Percentiles rank a stretch among this genome's conserved stretches.
Conservation (phyloP, 2,888 invertebrate genomes). For the Microplitis deprimator region DNA sequence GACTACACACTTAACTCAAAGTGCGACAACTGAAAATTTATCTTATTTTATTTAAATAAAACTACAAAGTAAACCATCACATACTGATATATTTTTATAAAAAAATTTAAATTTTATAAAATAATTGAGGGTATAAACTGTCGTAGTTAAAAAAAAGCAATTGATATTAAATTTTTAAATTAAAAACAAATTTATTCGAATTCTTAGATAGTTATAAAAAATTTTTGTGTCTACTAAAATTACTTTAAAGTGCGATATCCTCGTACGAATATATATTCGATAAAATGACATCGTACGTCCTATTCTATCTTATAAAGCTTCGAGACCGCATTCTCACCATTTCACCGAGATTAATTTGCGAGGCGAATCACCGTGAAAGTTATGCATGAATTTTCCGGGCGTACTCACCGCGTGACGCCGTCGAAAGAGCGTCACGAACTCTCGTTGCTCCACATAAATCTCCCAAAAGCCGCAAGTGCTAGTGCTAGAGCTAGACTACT, state of each 20-base stretch:
- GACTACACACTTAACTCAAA: no score
- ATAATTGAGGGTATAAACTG: neutral
- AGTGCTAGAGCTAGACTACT: neutral
- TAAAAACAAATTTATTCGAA: constrained; percentile 5
- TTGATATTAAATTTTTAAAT: neutral
- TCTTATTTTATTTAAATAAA: no score
- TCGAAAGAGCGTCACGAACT: constrained; percentile 43
- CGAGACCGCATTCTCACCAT: constrained; percentile 19
- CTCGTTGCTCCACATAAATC: constrained; percentile 40
- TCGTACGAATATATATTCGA: neutral
- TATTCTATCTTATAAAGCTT: constrained; percentile 7
- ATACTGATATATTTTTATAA: no score
- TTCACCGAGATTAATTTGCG: constrained; percentile 45
- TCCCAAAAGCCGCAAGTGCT: constrained; percentile 38
- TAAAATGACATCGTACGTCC: constrained; percentile 1
- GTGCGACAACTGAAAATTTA: no score
- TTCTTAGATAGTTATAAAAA: neutral
- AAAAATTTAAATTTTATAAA: neutral
- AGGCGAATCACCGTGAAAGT: constrained; percentile 56
- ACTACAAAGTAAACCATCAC: no score
- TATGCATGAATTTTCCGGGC: constrained; percentile 58
- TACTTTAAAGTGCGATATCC: neutral
- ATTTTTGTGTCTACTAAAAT: neutral
- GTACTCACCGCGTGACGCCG: constrained; percentile 40
- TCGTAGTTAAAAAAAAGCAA: neutral